Conservation (phyloP, 1,140 invertebrate species). For the Euwallacea similis region DNA sequence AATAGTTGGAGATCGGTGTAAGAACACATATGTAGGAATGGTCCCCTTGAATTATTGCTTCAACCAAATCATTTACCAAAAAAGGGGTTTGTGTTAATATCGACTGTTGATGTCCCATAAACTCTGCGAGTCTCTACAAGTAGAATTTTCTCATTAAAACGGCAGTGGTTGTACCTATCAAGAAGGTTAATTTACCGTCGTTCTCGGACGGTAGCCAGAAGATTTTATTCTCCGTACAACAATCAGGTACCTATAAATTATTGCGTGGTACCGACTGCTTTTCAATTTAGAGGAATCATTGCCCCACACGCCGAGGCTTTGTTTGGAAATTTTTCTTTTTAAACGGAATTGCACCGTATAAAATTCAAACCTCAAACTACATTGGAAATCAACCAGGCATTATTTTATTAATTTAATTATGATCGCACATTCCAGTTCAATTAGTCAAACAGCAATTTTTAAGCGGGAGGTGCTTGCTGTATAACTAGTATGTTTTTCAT, state of each 20-base stretch:
- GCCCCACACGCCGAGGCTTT: background rate
- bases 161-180: background rate
- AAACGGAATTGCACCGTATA: background rate
- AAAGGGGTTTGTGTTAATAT: too few species aligned
- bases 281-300: conserved; percentile 12
- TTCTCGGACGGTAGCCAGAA: conserved; percentile 1
- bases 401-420: too few species aligned
- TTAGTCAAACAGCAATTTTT: background rate
- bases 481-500: conserved; percentile 4
- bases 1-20: too few species aligned
- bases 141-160: too few species aligned
- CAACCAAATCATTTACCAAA: too few species aligned
- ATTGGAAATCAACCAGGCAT: background rate
- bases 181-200: background rate
- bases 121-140: too few species aligned
- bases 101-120: too few species aligned
- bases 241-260: conserved; percentile 11
- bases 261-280: conserved; percentile 7
- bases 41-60: too few species aligned
- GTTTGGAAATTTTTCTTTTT: background rate
- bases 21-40: too few species aligned
- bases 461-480: too few species aligned
- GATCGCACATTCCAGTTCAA: too few species aligned
- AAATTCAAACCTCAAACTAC: background rate
- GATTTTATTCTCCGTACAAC: conserved; percentile 12